These are phyloP conservation scores for Charaxes varanes DNA, from an alignment of 1,140 invertebrate species.

Conservation along the genomic window DNA sequence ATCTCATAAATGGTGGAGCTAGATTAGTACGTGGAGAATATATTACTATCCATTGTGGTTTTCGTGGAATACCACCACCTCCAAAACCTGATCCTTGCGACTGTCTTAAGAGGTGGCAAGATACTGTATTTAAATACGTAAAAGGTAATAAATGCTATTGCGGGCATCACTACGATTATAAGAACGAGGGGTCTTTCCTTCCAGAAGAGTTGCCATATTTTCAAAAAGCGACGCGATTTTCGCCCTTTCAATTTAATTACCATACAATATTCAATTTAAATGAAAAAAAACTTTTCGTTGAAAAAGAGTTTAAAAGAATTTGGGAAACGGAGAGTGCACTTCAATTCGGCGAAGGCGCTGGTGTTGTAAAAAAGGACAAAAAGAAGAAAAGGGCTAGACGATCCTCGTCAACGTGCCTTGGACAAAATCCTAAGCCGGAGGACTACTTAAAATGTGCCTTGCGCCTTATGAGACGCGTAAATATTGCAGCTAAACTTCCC, in stretches of 20 bases:
- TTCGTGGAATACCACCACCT: constrained; percentile 33
- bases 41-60: constrained; percentile 53
- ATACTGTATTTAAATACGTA: constrained; percentile 41
- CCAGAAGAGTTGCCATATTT: constrained; percentile 47
- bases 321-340: constrained; percentile 58
- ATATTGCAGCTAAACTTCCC: constrained; percentile 51
- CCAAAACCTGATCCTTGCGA: constrained; percentile 46
- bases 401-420: constrained; percentile 44
- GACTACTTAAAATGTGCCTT: constrained; percentile 56
- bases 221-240: constrained; percentile 36
- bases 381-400: constrained; percentile 46
- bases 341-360: constrained; percentile 30
- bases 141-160: constrained; percentile 52
- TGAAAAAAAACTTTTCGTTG: constrained; percentile 35
- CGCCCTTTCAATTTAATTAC: constrained; percentile 46
- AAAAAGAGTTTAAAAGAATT: constrained; percentile 52
- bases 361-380: constrained; percentile 34
- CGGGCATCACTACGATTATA: constrained; percentile 50
- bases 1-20: constrained; percentile 54
- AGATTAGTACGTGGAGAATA: constrained; percentile 27
- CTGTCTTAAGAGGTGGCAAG: constrained; percentile 48
- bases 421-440: constrained; percentile 39
- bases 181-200: constrained; percentile 46
- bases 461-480: constrained; percentile 35
- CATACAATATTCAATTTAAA: constrained; percentile 53